These are phyloP conservation scores for Galbula dea DNA, from an alignment of 2,113 vertebrate genomes.

Conservation along the genomic window DNA sequence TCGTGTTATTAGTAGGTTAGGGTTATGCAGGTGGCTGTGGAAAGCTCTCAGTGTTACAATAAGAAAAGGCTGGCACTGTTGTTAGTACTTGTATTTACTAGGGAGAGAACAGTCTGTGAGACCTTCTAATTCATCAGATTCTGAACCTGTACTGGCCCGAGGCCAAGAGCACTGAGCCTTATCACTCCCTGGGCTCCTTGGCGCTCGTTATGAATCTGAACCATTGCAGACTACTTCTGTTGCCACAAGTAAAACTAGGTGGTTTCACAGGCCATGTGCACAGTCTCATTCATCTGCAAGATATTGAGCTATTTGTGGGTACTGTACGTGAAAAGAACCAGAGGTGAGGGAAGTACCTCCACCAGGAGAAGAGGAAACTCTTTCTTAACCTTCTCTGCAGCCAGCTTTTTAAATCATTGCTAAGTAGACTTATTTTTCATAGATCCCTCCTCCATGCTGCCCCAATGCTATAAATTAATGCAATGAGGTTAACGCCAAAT, in stretches of 20 bases:
- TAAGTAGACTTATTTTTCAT: background rate
- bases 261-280: background rate
- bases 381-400: background rate
- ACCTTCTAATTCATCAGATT: background rate
- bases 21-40: background rate
- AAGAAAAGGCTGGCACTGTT: background rate
- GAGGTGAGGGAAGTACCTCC: background rate
- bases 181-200: background rate
- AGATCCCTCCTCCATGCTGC: background rate
- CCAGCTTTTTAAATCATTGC: background rate
- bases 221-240: background rate
- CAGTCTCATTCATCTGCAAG: background rate
- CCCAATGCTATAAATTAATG: background rate
- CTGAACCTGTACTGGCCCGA: rapidly evolving
- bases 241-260: background rate
- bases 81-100: background rate
- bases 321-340: background rate
- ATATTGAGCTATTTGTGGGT: background rate
- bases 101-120: background rate
- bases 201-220: background rate
- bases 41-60: background rate
- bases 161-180: background rate
- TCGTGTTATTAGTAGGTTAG: background rate
- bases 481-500: background rate
- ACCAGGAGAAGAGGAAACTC: background rate